A percentile compares a stretch with the other conserved stretches of the same genome.
phyloP scores from a whole-genome alignment of 2,797 vertebrate genomes.

The Simalia tracyae region DNA sequence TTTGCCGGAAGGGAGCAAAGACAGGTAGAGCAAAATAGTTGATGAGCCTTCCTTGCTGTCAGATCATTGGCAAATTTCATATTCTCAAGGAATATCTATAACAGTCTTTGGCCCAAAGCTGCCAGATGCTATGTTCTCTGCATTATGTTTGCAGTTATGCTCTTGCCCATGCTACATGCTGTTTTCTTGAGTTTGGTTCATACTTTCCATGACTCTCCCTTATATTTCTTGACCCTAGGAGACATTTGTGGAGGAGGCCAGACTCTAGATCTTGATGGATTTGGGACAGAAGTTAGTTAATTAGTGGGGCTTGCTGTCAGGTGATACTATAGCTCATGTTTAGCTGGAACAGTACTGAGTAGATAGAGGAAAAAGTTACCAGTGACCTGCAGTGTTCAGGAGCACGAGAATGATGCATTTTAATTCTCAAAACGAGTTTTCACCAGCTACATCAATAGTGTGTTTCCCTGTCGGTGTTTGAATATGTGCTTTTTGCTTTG shows the following conservation, averaged over 20 bases:
- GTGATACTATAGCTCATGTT: not conserved
- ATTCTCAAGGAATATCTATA: not conserved
- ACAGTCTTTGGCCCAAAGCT: not conserved
- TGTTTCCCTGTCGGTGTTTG: not conserved
- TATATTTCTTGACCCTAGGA: not conserved
- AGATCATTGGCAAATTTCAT: not conserved
- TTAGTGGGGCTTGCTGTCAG: not conserved
- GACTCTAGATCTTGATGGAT: not conserved
- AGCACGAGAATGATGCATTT: not conserved
- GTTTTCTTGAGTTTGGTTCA: not conserved
- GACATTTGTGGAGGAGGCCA: not conserved
- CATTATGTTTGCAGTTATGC: not conserved
- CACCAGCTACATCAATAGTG: too few species aligned
- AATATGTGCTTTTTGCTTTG: not conserved
- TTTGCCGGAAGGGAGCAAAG: constrained; percentile 96
- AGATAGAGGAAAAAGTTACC: not conserved
- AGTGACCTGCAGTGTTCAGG: not conserved
- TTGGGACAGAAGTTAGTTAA: not conserved
- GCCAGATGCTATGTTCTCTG: not conserved
- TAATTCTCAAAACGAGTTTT: not conserved
- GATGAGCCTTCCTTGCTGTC: too few species aligned
- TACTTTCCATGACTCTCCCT: not conserved
- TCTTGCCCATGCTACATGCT: not conserved
- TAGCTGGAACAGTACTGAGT: not conserved
- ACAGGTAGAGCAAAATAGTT: constrained; percentile 77